Evolutionary conservation across 2,113 vertebrate species (phyloP).

Genomic region (Acinonyx jubatus): DNA sequence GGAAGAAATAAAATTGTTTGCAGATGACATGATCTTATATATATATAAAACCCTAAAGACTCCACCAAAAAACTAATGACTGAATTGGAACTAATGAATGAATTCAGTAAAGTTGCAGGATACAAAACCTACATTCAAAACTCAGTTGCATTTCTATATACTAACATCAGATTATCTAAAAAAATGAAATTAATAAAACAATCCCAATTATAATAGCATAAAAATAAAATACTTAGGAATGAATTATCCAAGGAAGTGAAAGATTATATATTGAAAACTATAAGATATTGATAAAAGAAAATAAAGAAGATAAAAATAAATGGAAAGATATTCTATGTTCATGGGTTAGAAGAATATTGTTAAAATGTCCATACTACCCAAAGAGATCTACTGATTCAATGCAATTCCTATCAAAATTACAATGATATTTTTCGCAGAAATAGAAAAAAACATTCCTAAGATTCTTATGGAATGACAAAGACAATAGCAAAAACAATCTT

Average conservation of each 20-base stretch:
- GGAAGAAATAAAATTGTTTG: neutral
- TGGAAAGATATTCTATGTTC: neutral
- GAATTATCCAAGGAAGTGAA: neutral
- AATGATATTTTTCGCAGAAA: neutral
- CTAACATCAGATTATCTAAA: neutral
- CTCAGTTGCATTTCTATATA: neutral
- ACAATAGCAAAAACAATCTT: neutral
- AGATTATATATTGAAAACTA: neutral
- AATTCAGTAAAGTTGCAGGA: neutral
- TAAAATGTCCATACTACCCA: neutral
- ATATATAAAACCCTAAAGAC: neutral
- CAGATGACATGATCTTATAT: neutral
- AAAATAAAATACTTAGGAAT: neutral
- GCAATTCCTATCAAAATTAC: neutral
- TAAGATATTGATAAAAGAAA: neutral
- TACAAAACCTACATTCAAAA: neutral
- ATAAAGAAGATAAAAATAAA: neutral
- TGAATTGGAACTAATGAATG: neutral
- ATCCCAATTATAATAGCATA: neutral
- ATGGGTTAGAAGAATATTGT: neutral
- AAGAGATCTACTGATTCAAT: neutral
- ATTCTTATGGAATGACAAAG: neutral
- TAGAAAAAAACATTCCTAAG: neutral
- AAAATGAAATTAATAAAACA: neutral
- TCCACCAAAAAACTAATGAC: neutral